These are phyloP conservation scores for Alca torda DNA, from an alignment of 2,797 vertebrate genomes.

Conservation along the genomic window DNA sequence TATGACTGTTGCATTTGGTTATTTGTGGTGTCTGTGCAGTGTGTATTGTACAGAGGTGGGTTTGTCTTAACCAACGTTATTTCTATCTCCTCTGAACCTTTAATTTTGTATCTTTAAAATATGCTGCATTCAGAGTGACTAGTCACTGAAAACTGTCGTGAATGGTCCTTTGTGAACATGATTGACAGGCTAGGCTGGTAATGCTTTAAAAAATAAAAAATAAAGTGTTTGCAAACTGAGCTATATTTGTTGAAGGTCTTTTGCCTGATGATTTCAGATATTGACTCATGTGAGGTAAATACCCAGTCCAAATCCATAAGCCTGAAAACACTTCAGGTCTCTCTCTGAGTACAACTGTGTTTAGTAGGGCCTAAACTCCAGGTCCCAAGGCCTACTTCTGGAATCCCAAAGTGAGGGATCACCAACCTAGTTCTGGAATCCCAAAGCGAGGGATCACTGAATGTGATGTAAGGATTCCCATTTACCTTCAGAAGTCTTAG, in stretches of 20 bases:
- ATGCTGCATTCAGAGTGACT: not conserved
- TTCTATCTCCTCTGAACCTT: conserved; percentile 1
- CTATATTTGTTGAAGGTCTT: conserved; percentile 21
- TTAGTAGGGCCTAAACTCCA: not conserved
- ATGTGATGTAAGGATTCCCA: not conserved
- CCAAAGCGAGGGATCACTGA: not conserved
- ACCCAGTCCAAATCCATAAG: not conserved
- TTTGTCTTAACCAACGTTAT: not conserved
- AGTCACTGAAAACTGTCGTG: not conserved
- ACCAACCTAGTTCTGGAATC: not conserved
- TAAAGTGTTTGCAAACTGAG: conserved; percentile 31
- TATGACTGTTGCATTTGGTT: not conserved
- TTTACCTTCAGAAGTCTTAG: not conserved
- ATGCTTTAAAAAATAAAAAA: conserved; percentile 25
- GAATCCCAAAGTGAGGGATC: not conserved
- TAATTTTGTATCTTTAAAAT: conserved; percentile 19
- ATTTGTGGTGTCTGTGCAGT: not conserved
- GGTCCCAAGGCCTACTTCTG: not conserved
- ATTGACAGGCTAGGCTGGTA: conserved; percentile 4
- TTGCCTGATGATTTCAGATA: not conserved
- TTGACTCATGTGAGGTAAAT: not conserved
- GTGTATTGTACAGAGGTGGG: not conserved
- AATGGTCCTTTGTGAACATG: conserved; percentile 5
- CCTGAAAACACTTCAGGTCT: not conserved
- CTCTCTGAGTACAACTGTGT: not conserved